Percentiles rank a stretch among this genome's conserved stretches.
Evolutionary conservation across 1,140 invertebrate genomes (phyloP).

Genomic region (Odontomachus brunneus): DNA sequence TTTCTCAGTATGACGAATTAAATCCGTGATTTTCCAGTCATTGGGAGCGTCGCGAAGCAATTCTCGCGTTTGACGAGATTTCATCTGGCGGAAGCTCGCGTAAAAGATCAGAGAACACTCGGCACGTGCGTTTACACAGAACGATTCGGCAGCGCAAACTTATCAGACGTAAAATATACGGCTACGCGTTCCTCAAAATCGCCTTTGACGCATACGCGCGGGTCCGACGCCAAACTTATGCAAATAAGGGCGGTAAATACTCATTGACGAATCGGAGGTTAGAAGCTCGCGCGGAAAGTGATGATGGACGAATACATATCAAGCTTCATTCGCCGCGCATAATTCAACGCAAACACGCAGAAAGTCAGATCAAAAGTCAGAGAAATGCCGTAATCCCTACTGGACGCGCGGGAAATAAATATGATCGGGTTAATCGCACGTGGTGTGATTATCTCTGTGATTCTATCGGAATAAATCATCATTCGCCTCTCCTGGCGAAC

Average conservation of each 20-base stretch:
- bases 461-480: conserved; percentile 56
- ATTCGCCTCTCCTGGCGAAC: no score
- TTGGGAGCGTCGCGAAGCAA: no score
- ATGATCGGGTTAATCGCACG: no score
- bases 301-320: conserved; percentile 4
- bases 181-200: neutral
- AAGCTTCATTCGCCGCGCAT: conserved; percentile 20
- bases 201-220: neutral
- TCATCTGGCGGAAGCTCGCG: neutral
- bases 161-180: neutral
- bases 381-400: conserved; percentile 2
- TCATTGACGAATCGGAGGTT: conserved; percentile 9
- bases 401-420: neutral
- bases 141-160: neutral
- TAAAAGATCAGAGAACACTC: neutral
- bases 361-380: conserved; percentile 41
- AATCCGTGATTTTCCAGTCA: no score
- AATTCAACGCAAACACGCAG: conserved; percentile 41
- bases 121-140: neutral
- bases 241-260: conserved; percentile 42
- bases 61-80: no score
- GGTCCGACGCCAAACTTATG: neutral
- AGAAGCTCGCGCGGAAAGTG: conserved; percentile 10
- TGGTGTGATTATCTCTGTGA: conserved; percentile 13
- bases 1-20: no score